Conservation (phyloP, 2,113 vertebrate species). For the Pachypanchax playfairii region DNA sequence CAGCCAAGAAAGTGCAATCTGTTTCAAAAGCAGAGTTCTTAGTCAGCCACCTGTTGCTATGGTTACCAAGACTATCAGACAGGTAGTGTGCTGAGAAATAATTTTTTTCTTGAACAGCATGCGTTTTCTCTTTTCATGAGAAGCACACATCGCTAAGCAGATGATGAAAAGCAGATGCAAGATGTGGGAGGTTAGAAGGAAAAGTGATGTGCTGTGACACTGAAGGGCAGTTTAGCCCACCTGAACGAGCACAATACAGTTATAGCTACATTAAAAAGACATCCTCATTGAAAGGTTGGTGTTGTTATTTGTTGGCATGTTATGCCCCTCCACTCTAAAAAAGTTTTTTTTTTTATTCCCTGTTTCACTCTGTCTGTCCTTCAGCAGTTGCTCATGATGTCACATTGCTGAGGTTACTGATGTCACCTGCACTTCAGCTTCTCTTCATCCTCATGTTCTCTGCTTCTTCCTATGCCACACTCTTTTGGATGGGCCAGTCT, state of each 20-base stretch:
- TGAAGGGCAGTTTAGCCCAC: conserved; percentile 30
- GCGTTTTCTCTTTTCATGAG: conserved; percentile 35
- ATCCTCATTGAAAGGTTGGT: conserved; percentile 21
- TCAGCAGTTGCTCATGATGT: conserved; percentile 17
- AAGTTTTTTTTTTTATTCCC: conserved; percentile 1
- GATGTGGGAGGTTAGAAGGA: conserved; percentile 40
- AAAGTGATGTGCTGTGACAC: conserved; percentile 11
- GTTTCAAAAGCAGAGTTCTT: conserved; percentile 41
- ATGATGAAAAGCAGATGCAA: conserved; percentile 55
- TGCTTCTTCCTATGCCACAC: neutral
- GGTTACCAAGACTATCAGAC: conserved; percentile 58
- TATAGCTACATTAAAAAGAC: conserved; percentile 25
- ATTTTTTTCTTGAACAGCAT: conserved; percentile 35
- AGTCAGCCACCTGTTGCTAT: conserved; percentile 65
- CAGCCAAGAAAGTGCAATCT: conserved; percentile 29
- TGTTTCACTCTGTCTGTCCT: conserved; percentile 10
- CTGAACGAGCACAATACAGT: conserved; percentile 18
- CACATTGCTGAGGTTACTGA: conserved; percentile 15
- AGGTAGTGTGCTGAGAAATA: conserved; percentile 43
- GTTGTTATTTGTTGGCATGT: conserved; percentile 7
- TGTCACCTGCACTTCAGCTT: conserved; percentile 21
- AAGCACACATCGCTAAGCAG: conserved; percentile 28
- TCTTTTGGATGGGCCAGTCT: conserved; percentile 10
- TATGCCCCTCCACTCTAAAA: conserved; percentile 15
- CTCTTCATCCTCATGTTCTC: conserved; percentile 12